Evolutionary conservation across 2,797 vertebrate genomes (phyloP), one percentile per base, ranked within the genome.

Genomic region (Gorsachius magnificus): DNA sequence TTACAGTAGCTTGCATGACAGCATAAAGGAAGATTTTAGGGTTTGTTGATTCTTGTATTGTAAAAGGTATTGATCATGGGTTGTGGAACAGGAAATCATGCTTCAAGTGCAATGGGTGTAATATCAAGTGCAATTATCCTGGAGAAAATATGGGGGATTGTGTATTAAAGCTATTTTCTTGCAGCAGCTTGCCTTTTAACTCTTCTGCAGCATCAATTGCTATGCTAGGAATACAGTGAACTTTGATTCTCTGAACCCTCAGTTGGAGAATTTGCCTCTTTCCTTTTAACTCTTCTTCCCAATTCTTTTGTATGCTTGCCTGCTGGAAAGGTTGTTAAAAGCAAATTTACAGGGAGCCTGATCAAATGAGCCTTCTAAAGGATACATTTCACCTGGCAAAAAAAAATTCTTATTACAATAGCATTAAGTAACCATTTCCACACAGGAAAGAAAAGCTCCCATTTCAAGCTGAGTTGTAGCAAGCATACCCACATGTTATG

Each of bases 101-200:
- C 64, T 93, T 79, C 53, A 94, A 20, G 58, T 74, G 41, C 77
- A 86, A 46, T 13, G 11, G 5, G 33, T 89, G 33, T 43, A 83
- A 77, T 61, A 94, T 38, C 50, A 93, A 93, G 60, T 41, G 29
- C 31, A 75, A 83, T 93, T 96, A 83, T 53, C 45, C 38, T 50
- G 22, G 33, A 89, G 48, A 89, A 95, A 89, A 87, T 85, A 78
- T 26, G 13, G 41, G 26, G 26, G 13, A 66, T 54, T 96, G 14
- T 61, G 24, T 69, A 87, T 72, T 58, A 81, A 89, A 95, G 26
- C 31, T 61, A 57, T 96, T 96, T 87, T 86, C 48, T 90, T 57
- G 33, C 24, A 69, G 24, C 13, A 81, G 45, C 41, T 82, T 92
- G 29, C 70, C 56, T 91, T 93, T 77, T 80, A 85, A 61, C 45